Evolutionary conservation across 1,140 invertebrate species (phyloP).

Genomic region (Penaeus japonicus): DNA sequence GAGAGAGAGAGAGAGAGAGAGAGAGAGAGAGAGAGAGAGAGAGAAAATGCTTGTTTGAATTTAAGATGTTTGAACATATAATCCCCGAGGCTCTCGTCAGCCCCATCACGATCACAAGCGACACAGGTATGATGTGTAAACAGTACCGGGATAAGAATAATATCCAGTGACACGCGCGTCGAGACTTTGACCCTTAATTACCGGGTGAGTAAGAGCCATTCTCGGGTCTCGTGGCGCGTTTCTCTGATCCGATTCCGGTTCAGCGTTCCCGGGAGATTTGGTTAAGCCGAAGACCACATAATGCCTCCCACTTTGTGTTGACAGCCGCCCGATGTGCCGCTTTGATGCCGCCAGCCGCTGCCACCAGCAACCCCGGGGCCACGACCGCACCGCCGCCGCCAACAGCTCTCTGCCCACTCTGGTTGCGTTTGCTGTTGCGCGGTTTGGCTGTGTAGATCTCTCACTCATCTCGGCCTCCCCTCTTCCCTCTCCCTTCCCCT

Average conservation of each 20-base stretch:
- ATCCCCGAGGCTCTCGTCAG: too few relatives aligned
- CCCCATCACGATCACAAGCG: too few relatives aligned
- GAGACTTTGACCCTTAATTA: neutral
- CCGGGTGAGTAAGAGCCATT: neutral
- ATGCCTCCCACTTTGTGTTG: conserved; percentile 40
- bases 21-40: too few relatives aligned
- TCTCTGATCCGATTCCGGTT: neutral
- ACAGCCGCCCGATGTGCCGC: conserved; percentile 23
- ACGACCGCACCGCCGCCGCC: neutral
- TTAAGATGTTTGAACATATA: too few relatives aligned
- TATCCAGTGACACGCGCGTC: neutral
- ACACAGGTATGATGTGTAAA: too few relatives aligned
- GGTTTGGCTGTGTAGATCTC: too few relatives aligned
- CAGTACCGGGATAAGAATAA: neutral
- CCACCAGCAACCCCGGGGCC: neutral
- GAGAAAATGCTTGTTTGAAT: too few relatives aligned
- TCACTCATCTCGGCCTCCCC: too few relatives aligned
- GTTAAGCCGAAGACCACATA: conserved; percentile 44
- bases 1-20: too few relatives aligned
- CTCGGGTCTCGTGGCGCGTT: neutral
- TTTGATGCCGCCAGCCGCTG: conserved; percentile 16
- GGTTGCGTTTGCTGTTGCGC: neutral
- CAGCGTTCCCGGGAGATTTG: conserved; percentile 36
- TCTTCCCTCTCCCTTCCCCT: too few relatives aligned
- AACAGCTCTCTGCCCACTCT: neutral